These are phyloP conservation scores for Girardia tigrina DNA, from an alignment of 2,888 invertebrate species.

Conservation along the genomic window DNA sequence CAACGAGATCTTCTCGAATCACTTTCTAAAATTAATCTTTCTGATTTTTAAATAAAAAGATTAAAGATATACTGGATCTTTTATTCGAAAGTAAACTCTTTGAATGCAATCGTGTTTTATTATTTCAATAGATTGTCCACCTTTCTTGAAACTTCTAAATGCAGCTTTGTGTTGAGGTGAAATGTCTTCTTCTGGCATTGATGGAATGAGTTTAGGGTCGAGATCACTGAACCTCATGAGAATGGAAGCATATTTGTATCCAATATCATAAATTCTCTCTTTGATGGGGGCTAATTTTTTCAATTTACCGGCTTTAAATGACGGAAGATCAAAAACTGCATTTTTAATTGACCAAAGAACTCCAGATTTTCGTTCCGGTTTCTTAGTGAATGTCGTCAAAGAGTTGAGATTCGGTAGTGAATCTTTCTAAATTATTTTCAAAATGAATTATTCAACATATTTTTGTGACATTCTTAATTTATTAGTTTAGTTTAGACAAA, in stretches of 20 bases:
- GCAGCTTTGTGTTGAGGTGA: slow-evolving; percentile 18
- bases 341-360: background rate
- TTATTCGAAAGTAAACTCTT: slow-evolving; percentile 36
- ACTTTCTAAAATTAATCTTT: background rate
- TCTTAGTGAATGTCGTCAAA: background rate
- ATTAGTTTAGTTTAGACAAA: background rate
- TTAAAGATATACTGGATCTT: slow-evolving; percentile 28
- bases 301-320: background rate
- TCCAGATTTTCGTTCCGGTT: slow-evolving; percentile 1
- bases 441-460: background rate
- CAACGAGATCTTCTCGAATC: slow-evolving; percentile 14
- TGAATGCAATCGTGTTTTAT: slow-evolving; percentile 28
- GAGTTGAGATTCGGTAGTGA: slow-evolving; percentile 9
- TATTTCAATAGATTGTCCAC: slow-evolving; percentile 31
- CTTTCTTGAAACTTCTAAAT: slow-evolving; percentile 21
- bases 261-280: slow-evolving; percentile 31
- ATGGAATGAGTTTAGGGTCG: slow-evolving; percentile 2
- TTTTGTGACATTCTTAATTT: background rate
- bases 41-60: background rate
- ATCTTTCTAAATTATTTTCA: slow-evolving; percentile 24
- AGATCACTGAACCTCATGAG: slow-evolving; percentile 31
- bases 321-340: background rate
- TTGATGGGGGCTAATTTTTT: slow-evolving; percentile 26
- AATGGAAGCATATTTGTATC: slow-evolving; percentile 31
- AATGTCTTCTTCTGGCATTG: background rate